These are phyloP conservation scores for Aselliscus stoliczkanus DNA, from an alignment of 2,797 vertebrate species.

Conservation along the genomic window DNA sequence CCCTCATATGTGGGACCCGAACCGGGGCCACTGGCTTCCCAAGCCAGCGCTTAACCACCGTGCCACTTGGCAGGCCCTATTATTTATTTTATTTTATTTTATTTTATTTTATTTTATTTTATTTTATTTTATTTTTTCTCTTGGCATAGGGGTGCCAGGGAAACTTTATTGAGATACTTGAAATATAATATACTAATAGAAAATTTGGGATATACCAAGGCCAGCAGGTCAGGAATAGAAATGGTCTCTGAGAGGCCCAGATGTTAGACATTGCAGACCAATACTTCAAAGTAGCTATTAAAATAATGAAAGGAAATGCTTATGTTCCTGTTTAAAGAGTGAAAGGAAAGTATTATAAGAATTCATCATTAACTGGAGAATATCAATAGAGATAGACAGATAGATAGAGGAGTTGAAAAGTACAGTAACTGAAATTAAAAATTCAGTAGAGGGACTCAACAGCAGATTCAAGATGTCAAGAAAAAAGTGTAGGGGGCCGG, in stretches of 20 bases:
- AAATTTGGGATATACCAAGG: not conserved
- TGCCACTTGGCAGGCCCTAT: too few species aligned
- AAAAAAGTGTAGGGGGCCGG: too few species aligned
- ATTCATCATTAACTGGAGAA: not conserved
- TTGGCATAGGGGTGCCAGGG: too few species aligned
- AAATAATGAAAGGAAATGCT: not conserved
- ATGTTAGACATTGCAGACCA: not conserved
- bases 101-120: too few species aligned
- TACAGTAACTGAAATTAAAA: not conserved
- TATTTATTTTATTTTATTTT: too few species aligned
- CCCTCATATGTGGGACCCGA: too few species aligned
- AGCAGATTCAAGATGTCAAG: not conserved
- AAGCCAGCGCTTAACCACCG: too few species aligned
- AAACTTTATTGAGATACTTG: too few species aligned
- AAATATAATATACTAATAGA: too few species aligned
- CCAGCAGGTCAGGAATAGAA: not conserved
- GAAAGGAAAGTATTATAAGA: not conserved
- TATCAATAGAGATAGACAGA: not conserved
- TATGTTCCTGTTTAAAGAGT: not conserved
- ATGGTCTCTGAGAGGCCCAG: not conserved
- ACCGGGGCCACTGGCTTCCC: too few species aligned
- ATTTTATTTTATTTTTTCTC: too few species aligned
- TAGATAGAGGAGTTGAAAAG: not conserved
- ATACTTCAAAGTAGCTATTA: not conserved
- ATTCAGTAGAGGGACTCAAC: not conserved